Evolutionary conservation across 2,797 vertebrate genomes (phyloP).

Genomic region (Onychomys torridus): DNA sequence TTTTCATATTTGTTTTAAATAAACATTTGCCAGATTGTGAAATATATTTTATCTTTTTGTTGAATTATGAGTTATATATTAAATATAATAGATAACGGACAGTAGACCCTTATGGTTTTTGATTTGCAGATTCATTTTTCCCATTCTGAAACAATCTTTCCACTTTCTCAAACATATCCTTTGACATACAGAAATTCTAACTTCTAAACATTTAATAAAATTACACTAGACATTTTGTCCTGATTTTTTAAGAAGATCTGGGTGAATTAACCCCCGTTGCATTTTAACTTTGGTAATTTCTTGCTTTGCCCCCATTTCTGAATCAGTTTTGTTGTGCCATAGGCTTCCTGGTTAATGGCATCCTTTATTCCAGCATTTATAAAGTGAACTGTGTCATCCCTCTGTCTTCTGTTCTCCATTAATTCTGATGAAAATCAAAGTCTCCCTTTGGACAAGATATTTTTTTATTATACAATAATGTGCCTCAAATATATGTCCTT

Average conservation of each 20-base stretch:
- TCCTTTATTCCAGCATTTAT: neutral
- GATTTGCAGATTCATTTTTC: neutral
- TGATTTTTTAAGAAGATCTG: neutral
- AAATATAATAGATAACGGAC: neutral
- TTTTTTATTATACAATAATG: neutral
- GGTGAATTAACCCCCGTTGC: rapidly evolving
- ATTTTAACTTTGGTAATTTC: neutral
- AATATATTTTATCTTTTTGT: neutral
- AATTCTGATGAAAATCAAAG: neutral
- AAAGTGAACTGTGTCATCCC: neutral
- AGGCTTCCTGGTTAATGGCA: neutral
- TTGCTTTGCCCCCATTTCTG: neutral
- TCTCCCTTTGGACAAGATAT: neutral
- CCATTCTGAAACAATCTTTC: neutral
- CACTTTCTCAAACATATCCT: neutral
- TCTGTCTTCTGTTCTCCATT: neutral
- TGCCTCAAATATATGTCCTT: neutral
- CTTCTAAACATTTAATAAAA: neutral
- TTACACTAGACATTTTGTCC: neutral
- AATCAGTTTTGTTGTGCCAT: neutral
- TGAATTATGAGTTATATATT: neutral
- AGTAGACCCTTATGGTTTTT: neutral
- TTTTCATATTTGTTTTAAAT: neutral
- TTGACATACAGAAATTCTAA: neutral
- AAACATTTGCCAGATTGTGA: neutral